Base-by-base conservation (phyloP, 1,140 invertebrate genomes). In the Littorina saxatilis region DNA sequence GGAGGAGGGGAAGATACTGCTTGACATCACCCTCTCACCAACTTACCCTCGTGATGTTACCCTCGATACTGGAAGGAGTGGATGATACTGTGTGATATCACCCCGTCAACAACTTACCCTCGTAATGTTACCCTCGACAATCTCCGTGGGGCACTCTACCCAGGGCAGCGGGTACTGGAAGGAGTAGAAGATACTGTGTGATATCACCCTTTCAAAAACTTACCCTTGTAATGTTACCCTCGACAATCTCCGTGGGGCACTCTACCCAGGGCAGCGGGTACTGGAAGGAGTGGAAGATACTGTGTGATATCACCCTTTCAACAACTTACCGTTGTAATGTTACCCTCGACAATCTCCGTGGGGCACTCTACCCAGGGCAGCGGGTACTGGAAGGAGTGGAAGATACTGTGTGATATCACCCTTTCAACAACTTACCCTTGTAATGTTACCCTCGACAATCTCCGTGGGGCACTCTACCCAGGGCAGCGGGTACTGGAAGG, bases 361-460 rank as follows among this genome's bases (percentile, higher is more conserved):
- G 88, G 88, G 92, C 98, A 99, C 52, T 95, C 96, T 40, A 96
- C 97, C 98, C 98, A 99, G 0, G 98, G 98, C 17, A 99, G 93
- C 88, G 95, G 83, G 35, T 78, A 84, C 52, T 84, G 85, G 80
- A 92, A 91, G 20, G 11, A 32, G 47, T 88, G 87, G 79, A 95
- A 85, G 96, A 95, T 13, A 66, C 9, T 27, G 32, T 7, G 11
- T 11, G 32, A 66, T 40, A 35, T n/a, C 47, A 50, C 47, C 58
- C 17, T 63, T 29, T 17, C 58, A 17, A 63, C 27, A 63, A 13
- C 76, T 17, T 20, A 78, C 76, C 58, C 82, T 58, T 15, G 87
- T 88, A 32, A 80, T 70, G 66, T 90, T 90, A 20, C 35, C 27
- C 15, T 61, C 82, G 17, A 75, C 74, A 2, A 83, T 66, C 32